These are phyloP conservation scores for Lysiphlebus fabarum DNA, from an alignment of 1,140 invertebrate species.

Conservation along the genomic window DNA sequence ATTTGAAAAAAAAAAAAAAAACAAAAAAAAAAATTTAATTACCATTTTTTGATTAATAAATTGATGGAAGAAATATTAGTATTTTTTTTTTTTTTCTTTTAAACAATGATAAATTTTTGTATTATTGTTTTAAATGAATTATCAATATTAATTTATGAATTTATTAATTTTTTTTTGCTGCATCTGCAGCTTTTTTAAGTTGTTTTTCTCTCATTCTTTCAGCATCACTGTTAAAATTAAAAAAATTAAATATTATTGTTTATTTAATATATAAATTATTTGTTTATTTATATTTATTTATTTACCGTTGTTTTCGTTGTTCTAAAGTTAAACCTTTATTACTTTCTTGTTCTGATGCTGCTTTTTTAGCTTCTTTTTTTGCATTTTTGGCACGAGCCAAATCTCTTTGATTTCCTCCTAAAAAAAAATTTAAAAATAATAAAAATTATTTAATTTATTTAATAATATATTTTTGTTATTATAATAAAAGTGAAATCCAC, in stretches of 20 bases:
- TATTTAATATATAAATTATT: not conserved
- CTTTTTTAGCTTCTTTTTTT: conserved; percentile 60
- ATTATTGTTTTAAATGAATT: too few species aligned
- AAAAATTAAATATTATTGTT: conserved; percentile 7
- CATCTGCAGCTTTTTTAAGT: conserved; percentile 41
- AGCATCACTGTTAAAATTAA: conserved; percentile 56
- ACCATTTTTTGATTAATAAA: too few species aligned
- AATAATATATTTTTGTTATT: not conserved
- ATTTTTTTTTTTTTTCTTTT: too few species aligned
- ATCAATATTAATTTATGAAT: too few species aligned
- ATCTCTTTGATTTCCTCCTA: conserved; percentile 67
- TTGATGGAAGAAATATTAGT: too few species aligned
- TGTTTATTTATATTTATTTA: conserved; percentile 3
- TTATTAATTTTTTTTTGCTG: too few species aligned
- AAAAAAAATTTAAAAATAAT: conserved; percentile 16
- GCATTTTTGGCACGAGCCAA: conserved; percentile 64
- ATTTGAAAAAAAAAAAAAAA: too few species aligned
- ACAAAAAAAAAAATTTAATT: too few species aligned
- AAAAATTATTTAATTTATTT: conserved; percentile 1
- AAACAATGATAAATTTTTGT: too few species aligned
- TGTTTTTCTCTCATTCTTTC: conserved; percentile 64
- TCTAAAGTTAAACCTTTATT: conserved; percentile 62
- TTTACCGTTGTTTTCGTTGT: conserved; percentile 60
- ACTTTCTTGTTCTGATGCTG: conserved; percentile 57
- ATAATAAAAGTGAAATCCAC: too few species aligned